Evolutionary conservation across 2,888 invertebrate genomes (phyloP), one percentile per base, ranked within the genome.

Genomic region (Acrobeloides nanus): DNA sequence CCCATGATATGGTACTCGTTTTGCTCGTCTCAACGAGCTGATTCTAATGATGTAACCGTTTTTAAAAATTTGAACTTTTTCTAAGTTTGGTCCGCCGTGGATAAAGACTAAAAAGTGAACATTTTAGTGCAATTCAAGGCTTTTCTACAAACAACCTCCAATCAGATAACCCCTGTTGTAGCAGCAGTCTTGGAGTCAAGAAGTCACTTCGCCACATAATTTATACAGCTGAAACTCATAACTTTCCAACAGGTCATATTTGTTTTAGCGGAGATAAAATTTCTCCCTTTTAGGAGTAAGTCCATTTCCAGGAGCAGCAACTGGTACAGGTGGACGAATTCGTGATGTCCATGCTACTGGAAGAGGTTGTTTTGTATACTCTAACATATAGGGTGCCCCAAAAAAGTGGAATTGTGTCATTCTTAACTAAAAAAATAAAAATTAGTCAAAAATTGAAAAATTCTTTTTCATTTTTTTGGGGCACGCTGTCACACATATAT

Each of bases 191-290:
- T 43, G 59, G 67, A 37, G 64, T 79, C 35, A 76, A 80, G 35
- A 72, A 77, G 10, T 78, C 81, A 10, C 49, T 83, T 15, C 84
- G 86, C 0, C 89, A 95, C 76, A 82, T 95, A 31, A 89, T 92
- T 68, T 93, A 95, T 74, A 95, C 95, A 0, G 95, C 95, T 0
- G 95, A 97, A 78, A 97, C 95, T 0, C 95, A 97, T 76, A 95
- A 95, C 75, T 95, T 95, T 81, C 90, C 90, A 1, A 92, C 90
- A 0, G 89, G n/a, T 75, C 75, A 33, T 25, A 8, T 10, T 29
- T 32, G 3, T 31, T n/a, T n/a, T 29, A 29, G n/a, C 31, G 15
- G 3, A 15, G 32, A 15, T 15, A 15, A 15, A 31, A 31, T 3
- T 31, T 15, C 3, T 31, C 32, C 17, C 2, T 31, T n/a, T 8